A percentile compares a stretch with the other conserved stretches of the same genome.
phyloP scores from a whole-genome alignment of 2,888 invertebrate genomes.

The Megastigmus dorsalis region DNA sequence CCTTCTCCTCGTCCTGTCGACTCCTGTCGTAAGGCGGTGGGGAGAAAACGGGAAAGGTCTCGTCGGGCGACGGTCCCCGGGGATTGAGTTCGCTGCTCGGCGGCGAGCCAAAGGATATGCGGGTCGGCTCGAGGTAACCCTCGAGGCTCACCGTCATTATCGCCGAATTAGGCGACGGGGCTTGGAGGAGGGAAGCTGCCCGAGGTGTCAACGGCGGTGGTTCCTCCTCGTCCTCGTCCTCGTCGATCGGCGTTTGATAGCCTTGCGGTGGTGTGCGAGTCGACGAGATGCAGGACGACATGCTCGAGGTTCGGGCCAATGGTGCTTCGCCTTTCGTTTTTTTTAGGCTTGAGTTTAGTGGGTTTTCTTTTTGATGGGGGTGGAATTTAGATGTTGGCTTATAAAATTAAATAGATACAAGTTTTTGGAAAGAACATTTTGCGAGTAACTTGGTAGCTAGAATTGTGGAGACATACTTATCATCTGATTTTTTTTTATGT shows the following conservation, averaged over 20 bases:
- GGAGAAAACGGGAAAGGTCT: slow-evolving; percentile 90
- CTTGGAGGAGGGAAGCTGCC: slow-evolving; percentile 77
- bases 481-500: too few relatives aligned
- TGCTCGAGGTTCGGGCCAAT: slow-evolving; percentile 77
- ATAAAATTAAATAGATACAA: too few relatives aligned
- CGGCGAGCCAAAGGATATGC: slow-evolving; percentile 88
- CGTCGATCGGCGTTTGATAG: slow-evolving; percentile 87
- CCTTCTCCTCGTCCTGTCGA: slow-evolving; percentile 29
- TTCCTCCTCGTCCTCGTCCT: slow-evolving; percentile 74
- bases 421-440: too few relatives aligned
- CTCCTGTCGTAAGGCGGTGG: slow-evolving; percentile 82
- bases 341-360: too few relatives aligned
- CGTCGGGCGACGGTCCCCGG: slow-evolving; percentile 83
- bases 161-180: slow-evolving; percentile 89
- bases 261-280: slow-evolving; percentile 81
- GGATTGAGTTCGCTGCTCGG: slow-evolving; percentile 83
- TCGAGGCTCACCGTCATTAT: slow-evolving; percentile 89
- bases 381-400: too few relatives aligned
- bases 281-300: slow-evolving; percentile 79
- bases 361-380: too few relatives aligned
- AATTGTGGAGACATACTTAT: too few relatives aligned
- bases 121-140: slow-evolving; percentile 88
- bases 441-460: too few relatives aligned
- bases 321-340: slow-evolving; percentile 76
- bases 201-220: slow-evolving; percentile 75